Evolutionary conservation across 1,140 invertebrate genomes (phyloP).

Genomic region (Pachypsylla venusta): DNA sequence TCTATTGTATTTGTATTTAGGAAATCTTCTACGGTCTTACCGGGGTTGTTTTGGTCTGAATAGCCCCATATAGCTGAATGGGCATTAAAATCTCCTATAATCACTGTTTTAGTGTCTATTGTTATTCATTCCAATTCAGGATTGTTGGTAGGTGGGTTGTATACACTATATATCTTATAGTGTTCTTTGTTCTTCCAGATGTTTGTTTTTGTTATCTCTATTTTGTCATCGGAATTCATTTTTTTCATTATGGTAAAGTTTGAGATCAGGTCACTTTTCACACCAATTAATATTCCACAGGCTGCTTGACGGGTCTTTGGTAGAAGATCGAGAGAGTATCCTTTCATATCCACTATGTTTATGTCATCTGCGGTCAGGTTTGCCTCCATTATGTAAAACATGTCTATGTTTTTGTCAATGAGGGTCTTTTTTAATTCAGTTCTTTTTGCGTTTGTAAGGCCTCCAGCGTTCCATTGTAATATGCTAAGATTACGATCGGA

Average conservation of each 20-base stretch:
- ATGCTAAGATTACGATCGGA: too few relatives aligned
- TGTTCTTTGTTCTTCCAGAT: neutral
- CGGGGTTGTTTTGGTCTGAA: neutral
- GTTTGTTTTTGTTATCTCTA: neutral
- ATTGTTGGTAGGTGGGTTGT: neutral
- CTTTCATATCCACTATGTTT: too few relatives aligned
- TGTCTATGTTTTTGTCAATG: too few relatives aligned
- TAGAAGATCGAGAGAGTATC: neutral
- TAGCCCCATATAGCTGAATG: neutral
- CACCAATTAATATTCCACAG: neutral
- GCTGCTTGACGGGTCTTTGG: neutral
- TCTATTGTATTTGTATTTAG: neutral
- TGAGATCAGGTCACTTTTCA: neutral
- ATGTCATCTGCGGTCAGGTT: too few relatives aligned
- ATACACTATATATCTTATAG: neutral
- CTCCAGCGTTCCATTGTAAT: too few relatives aligned
- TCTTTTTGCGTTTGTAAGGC: too few relatives aligned
- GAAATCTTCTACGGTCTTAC: neutral
- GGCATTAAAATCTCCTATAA: neutral
- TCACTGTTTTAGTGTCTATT: neutral
- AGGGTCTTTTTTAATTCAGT: too few relatives aligned
- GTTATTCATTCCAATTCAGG: neutral
- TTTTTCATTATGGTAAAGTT: neutral
- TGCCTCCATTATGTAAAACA: too few relatives aligned
- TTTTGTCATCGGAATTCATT: neutral